Conservation (phyloP, 2,888 invertebrate genomes). For the Hirtodrosophila trivittata region DNA sequence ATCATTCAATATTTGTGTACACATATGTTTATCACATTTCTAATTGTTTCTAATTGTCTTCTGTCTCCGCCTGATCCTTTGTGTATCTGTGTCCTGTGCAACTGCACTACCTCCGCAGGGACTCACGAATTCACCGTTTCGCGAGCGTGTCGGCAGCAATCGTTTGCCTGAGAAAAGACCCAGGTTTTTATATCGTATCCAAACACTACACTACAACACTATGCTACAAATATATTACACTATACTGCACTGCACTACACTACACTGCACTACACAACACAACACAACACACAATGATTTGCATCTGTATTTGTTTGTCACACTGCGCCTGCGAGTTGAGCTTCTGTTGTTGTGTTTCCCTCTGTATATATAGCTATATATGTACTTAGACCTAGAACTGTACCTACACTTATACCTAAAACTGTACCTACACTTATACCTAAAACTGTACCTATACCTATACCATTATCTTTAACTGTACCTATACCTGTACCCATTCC, state of each 20-base stretch:
- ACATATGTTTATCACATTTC: slow-evolving; percentile 18
- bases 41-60: slow-evolving; percentile 49
- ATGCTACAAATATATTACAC: slow-evolving; percentile 7
- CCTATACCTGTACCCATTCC: too few relatives aligned
- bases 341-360: slow-evolving; percentile 15
- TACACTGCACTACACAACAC: slow-evolving; percentile 22
- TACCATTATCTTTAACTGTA: neutral
- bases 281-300: slow-evolving; percentile 35
- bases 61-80: slow-evolving; percentile 22
- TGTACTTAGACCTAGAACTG: too few relatives aligned
- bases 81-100: slow-evolving; percentile 22
- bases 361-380: neutral
- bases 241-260: slow-evolving; percentile 18
- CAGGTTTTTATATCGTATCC: slow-evolving; percentile 86
- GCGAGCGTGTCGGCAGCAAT: slow-evolving; percentile 95
- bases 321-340: slow-evolving; percentile 41
- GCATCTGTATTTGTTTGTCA: slow-evolving; percentile 51
- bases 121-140: slow-evolving; percentile 91
- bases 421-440: too few relatives aligned
- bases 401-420: too few relatives aligned
- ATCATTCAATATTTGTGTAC: too few relatives aligned
- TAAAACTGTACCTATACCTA: too few relatives aligned
- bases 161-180: slow-evolving; percentile 93
- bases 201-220: slow-evolving; percentile 26
- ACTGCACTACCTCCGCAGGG: slow-evolving; percentile 81